These are phyloP conservation scores for Muschampia staudingeri DNA, from an alignment of 2,888 invertebrate genomes.

Conservation along the genomic window DNA sequence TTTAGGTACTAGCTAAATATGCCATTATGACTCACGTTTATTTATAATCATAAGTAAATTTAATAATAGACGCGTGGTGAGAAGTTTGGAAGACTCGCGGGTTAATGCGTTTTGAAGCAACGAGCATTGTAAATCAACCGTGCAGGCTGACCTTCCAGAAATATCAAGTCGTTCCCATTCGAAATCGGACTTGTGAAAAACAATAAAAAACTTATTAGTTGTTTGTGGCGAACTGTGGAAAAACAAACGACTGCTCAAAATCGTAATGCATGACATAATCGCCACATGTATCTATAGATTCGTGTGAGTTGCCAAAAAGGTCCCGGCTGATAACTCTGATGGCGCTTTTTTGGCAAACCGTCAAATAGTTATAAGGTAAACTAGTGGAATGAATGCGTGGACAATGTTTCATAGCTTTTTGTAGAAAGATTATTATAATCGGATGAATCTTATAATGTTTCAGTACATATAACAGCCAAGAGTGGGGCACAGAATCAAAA, in stretches of 20 bases:
- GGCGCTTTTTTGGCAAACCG: slow-evolving; percentile 85
- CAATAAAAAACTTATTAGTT: slow-evolving; percentile 77
- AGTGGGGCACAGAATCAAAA: no score
- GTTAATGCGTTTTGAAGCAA: slow-evolving; percentile 50
- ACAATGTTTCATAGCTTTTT: slow-evolving; percentile 45
- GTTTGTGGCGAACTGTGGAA: slow-evolving; percentile 74
- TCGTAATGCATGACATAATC: slow-evolving; percentile 89
- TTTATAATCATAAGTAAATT: slow-evolving; percentile 42
- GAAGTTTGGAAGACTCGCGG: background rate
- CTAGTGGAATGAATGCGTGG: slow-evolving; percentile 78
- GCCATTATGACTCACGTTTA: slow-evolving; percentile 24
- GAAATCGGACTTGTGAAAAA: slow-evolving; percentile 73
- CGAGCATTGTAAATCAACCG: slow-evolving; percentile 66
- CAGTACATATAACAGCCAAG: no score
- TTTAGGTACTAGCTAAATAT: slow-evolving; percentile 37
- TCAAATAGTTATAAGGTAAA: slow-evolving; percentile 89
- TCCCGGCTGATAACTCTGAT: slow-evolving; percentile 76
- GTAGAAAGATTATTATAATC: no score
- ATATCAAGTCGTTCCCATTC: slow-evolving; percentile 72
- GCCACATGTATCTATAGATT: slow-evolving; percentile 79
- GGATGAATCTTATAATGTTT: no score
- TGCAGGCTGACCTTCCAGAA: slow-evolving; percentile 82
- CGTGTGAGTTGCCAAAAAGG: slow-evolving; percentile 87
- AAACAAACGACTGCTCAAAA: slow-evolving; percentile 82
- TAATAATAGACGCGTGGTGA: background rate